Percentiles rank a stretch among this genome's conserved stretches.
phyloP scores from a whole-genome alignment of 1,140 invertebrate genomes.

The Glomeris maerens region DNA sequence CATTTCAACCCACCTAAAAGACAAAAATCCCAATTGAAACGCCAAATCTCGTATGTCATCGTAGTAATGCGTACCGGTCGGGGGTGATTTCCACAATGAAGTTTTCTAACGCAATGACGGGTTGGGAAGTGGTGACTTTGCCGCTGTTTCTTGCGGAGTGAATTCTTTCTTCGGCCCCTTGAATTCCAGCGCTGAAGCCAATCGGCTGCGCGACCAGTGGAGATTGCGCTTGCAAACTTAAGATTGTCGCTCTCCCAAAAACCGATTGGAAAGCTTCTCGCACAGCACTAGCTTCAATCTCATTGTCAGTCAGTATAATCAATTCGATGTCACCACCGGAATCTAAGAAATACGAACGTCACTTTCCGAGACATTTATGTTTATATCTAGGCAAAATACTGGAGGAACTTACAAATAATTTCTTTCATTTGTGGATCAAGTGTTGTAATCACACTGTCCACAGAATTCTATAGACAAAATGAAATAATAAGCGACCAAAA shows the following conservation, averaged over 20 bases:
- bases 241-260: conserved; percentile 58
- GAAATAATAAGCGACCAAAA: conserved; percentile 3
- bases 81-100: conserved; percentile 58
- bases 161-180: conserved; percentile 51
- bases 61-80: conserved; percentile 40
- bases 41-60: background rate
- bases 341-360: conserved; percentile 38
- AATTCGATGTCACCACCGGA: conserved; percentile 61
- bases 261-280: conserved; percentile 65
- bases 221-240: conserved; percentile 42
- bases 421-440: conserved; percentile 81
- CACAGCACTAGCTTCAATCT: conserved; percentile 57
- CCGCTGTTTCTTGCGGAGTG: conserved; percentile 38
- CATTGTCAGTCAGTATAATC: conserved; percentile 60
- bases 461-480: conserved; percentile 40
- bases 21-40: conserved; percentile 10
- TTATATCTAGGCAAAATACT: conserved; percentile 8
- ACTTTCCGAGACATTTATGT: background rate
- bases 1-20: conserved; percentile 60
- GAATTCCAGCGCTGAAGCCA: conserved; percentile 56
- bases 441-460: conserved; percentile 73
- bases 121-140: conserved; percentile 42
- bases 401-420: conserved; percentile 52
- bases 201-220: conserved; percentile 53
- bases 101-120: conserved; percentile 58